These are phyloP conservation scores for honey bee (Apis mellifera) DNA, from an alignment of 1,140 invertebrate species.

Conservation along the genomic window Amel_HAv3.1 CM009939.2:8252501-8253000, in stretches of 20 bases:
- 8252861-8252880: no score
- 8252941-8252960: neutral
- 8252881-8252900: no score
- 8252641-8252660: neutral
- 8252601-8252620: no score
- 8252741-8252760: constrained; percentile 18
- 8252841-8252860: neutral
- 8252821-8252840: neutral
- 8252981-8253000: no score
- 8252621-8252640: neutral
- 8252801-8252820: constrained; percentile 9
- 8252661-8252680: neutral
- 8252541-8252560: neutral
- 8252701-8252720: no score
- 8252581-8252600: neutral
- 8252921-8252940: neutral
- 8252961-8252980: neutral
- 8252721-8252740: constrained; percentile 3
- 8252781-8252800: neutral
- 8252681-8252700: neutral
- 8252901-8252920: neutral
- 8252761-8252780: constrained; percentile 21
- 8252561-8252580: neutral
- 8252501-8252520: neutral
- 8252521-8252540: neutral